Percentiles rank a stretch among this genome's conserved stretches.
phyloP scores from a whole-genome alignment of 2,888 invertebrate species.

The Argyresthia albistria region DNA sequence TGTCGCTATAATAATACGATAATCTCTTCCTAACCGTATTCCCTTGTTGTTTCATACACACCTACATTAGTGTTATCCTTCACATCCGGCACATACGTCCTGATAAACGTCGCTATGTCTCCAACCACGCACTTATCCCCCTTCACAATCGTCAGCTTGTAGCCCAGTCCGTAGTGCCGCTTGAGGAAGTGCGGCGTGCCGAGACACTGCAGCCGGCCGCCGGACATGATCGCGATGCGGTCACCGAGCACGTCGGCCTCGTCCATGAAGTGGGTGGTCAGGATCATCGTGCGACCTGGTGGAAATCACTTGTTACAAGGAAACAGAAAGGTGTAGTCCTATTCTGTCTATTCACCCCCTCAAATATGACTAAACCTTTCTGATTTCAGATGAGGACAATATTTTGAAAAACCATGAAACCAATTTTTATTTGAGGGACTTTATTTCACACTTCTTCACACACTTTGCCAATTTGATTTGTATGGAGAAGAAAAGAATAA shows the following conservation, averaged over 20 bases:
- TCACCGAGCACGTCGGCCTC: slow-evolving; percentile 92
- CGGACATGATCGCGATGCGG: slow-evolving; percentile 90
- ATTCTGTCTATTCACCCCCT: too few species aligned
- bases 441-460: too few species aligned
- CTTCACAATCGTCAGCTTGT: slow-evolving; percentile 78
- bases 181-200: slow-evolving; percentile 89
- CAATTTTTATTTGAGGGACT: too few species aligned
- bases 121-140: slow-evolving; percentile 37
- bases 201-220: slow-evolving; percentile 84
- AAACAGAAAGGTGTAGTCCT: too few species aligned
- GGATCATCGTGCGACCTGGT: slow-evolving; percentile 80
- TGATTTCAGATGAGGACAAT: too few species aligned
- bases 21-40: too few species aligned
- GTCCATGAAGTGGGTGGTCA: slow-evolving; percentile 93
- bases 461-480: too few species aligned
- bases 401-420: too few species aligned
- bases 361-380: too few species aligned
- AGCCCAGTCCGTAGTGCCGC: slow-evolving; percentile 89
- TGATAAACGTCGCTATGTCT: slow-evolving; percentile 70
- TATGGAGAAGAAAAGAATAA: too few species aligned
- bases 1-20: too few species aligned
- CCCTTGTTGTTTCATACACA: slow-evolving; percentile 16
- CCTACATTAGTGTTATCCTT: slow-evolving; percentile 81
- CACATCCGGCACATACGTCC: slow-evolving; percentile 75
- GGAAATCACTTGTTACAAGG: not conserved